Conservation (phyloP, 2,113 vertebrate species). For the Podiceps cristatus region DNA sequence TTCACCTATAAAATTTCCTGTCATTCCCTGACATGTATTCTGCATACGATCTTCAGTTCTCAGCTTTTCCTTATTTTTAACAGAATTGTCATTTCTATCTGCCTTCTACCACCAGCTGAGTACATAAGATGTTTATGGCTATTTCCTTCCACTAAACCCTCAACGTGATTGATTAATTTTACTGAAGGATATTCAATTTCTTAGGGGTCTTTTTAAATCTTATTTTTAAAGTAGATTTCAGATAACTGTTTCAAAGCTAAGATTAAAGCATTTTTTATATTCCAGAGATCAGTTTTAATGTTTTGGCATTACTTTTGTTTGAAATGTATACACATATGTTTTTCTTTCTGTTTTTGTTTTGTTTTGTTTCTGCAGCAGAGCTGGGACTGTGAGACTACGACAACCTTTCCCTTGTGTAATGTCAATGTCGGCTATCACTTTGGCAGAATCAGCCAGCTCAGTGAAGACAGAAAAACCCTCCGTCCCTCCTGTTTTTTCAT, state of each 20-base stretch:
- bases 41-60: conserved; percentile 48
- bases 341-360: conserved; percentile 40
- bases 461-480: conserved; percentile 69
- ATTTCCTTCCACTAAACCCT: conserved; percentile 82
- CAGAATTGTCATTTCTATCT: conserved; percentile 77
- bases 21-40: conserved; percentile 58
- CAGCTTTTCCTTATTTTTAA: conserved; percentile 67
- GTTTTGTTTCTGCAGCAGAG: conserved; percentile 52
- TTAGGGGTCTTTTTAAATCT: conserved; percentile 58
- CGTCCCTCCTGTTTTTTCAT: conserved; percentile 40
- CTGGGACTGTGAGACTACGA: conserved; percentile 58
- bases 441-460: conserved; percentile 72
- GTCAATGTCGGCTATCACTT: conserved; percentile 70
- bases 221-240: conserved; percentile 60
- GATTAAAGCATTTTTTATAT: conserved; percentile 61
- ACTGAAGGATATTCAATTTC: conserved; percentile 68
- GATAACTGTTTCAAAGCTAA: conserved; percentile 68
- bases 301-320: conserved; percentile 51
- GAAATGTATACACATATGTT: not conserved
- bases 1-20: conserved; percentile 71
- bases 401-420: conserved; percentile 73
- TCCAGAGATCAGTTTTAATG: conserved; percentile 62
- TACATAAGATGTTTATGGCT: conserved; percentile 85
- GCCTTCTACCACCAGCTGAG: conserved; percentile 81
- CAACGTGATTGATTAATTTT: conserved; percentile 89